A percentile compares a stretch with the other conserved stretches of the same genome.
Conservation (phyloP, 2,888 invertebrate species). For the Nemapogon koenigi region DNA sequence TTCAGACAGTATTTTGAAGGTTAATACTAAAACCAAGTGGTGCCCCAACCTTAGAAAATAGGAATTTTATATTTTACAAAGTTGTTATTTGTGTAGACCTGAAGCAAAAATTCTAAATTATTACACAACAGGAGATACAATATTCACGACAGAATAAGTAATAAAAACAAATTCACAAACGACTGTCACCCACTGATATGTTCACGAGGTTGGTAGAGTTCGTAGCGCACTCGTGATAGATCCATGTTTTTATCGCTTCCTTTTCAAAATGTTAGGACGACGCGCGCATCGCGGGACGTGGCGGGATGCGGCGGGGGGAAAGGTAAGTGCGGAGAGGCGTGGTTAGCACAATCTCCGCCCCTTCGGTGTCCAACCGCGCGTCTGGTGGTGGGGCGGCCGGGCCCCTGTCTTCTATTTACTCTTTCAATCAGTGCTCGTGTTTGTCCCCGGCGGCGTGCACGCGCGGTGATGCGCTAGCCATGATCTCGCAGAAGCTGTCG, state of each 20-base stretch:
- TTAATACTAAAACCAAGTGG: no score
- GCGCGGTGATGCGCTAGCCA: constrained; percentile 64
- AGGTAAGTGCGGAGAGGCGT: constrained; percentile 19
- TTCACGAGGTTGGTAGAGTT: no score
- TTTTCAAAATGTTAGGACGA: constrained; percentile 16
- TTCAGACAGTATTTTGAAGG: no score
- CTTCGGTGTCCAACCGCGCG: constrained; percentile 38
- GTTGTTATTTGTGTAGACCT: no score
- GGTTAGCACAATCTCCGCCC: constrained; percentile 37
- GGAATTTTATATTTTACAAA: no score
- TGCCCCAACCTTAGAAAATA: no score
- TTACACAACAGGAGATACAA: no score
- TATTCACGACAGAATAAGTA: no score
- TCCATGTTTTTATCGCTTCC: constrained; percentile 59
- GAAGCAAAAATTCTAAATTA: no score
- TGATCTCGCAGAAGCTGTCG: constrained; percentile 74
- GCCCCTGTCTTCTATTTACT: constrained; percentile 63
- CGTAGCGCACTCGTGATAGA: constrained; percentile 53
- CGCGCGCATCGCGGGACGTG: constrained; percentile 15
- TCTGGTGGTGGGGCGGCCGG: constrained; percentile 49
- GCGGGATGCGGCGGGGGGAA: constrained; percentile 19
- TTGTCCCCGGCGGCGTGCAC: constrained; percentile 63
- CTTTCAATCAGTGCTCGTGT: constrained; percentile 67
- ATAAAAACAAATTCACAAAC: no score
- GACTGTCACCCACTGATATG: no score